These are phyloP conservation scores for Apteryx owenii DNA, from an alignment of 2,113 vertebrate species.

Conservation along the genomic window DNA sequence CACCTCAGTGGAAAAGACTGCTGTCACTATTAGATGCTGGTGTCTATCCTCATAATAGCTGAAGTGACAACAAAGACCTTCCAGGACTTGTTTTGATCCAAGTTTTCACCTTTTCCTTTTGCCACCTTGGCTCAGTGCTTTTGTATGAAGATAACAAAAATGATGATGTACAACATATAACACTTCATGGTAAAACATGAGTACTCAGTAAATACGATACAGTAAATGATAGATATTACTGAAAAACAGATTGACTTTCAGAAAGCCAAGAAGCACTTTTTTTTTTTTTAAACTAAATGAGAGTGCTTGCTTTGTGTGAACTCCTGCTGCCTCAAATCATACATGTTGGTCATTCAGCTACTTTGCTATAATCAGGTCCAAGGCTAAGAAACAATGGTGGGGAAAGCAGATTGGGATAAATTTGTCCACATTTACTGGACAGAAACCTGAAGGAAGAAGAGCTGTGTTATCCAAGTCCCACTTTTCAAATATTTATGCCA, in stretches of 20 bases:
- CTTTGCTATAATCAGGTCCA: not conserved
- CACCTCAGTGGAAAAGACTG: not conserved
- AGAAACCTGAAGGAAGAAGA: not conserved
- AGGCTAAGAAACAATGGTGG: not conserved
- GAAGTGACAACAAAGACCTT: not conserved
- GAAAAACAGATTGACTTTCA: not conserved
- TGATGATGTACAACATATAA: not conserved
- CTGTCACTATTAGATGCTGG: not conserved
- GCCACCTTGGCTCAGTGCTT: not conserved
- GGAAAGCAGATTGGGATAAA: not conserved
- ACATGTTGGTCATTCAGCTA: not conserved
- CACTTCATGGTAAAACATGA: not conserved
- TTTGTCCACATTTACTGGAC: rapidly evolving
- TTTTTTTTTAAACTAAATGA: not conserved
- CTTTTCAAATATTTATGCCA: not conserved
- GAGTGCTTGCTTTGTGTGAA: not conserved
- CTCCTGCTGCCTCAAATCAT: not conserved
- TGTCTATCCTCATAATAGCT: not conserved
- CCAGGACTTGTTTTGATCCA: not conserved
- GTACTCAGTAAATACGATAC: not conserved
- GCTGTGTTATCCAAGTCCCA: not conserved
- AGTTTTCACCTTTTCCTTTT: not conserved
- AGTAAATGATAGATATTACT: not conserved
- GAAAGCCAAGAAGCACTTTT: not conserved
- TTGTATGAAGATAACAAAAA: not conserved